Conservation (phyloP, 2,113 vertebrate genomes). For the Fregetta grallaria region DNA sequence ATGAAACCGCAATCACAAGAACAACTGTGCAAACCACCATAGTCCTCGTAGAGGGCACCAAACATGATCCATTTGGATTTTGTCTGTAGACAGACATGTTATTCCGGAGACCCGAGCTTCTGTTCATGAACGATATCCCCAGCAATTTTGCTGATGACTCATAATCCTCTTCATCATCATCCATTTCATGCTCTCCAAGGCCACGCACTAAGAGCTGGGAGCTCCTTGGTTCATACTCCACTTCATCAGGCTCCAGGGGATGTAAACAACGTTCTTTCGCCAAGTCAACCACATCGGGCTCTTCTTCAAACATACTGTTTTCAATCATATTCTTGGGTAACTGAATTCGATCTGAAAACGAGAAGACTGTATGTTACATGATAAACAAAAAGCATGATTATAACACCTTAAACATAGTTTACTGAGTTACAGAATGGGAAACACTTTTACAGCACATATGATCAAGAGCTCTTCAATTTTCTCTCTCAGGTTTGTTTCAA, state of each 20-base stretch:
- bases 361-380: neutral
- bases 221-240: slow-evolving; percentile 88
- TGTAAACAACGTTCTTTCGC: slow-evolving; percentile 89
- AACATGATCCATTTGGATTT: slow-evolving; percentile 75
- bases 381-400: neutral
- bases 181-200: slow-evolving; percentile 91
- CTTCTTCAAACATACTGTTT: slow-evolving; percentile 99
- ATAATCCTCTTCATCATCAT: slow-evolving; percentile 95
- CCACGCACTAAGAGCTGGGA: slow-evolving; percentile 93
- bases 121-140: slow-evolving; percentile 98
- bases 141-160: slow-evolving; percentile 94
- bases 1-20: slow-evolving; percentile 80
- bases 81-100: slow-evolving; percentile 80
- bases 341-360: slow-evolving; percentile 81
- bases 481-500: neutral
- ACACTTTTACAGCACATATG: neutral
- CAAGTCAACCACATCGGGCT: slow-evolving; percentile 93
- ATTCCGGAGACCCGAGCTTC: slow-evolving; percentile 83
- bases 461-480: neutral
- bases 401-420: neutral
- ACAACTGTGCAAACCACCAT: slow-evolving; percentile 80
- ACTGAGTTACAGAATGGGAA: neutral
- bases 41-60: slow-evolving; percentile 78
- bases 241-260: slow-evolving; percentile 93
- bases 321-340: slow-evolving; percentile 98